Evolutionary conservation across 2,113 vertebrate genomes (phyloP).

Genomic region (Anseranas semipalmata): DNA sequence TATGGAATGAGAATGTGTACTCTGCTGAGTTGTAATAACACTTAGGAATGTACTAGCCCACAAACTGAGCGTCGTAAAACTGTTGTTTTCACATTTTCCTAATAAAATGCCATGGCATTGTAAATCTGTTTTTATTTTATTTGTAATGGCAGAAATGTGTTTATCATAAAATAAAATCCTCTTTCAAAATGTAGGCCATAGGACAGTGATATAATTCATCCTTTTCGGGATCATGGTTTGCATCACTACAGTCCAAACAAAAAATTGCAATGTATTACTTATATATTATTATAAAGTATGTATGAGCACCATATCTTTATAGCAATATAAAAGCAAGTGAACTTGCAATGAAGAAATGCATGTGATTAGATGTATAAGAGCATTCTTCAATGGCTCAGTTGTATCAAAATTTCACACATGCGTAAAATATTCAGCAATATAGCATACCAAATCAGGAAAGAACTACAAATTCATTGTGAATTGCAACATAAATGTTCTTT

Average conservation of each 20-base stretch:
- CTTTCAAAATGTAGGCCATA: conserved; percentile 5
- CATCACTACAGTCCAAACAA: background rate
- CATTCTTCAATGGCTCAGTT: background rate
- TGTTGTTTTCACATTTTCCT: conserved; percentile 69
- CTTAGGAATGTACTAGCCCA: conserved; percentile 33
- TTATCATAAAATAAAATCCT: conserved; percentile 55
- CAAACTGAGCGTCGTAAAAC: conserved; percentile 53
- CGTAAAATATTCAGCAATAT: background rate
- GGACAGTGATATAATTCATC: conserved; percentile 7
- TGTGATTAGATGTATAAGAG: background rate
- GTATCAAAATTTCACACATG: background rate
- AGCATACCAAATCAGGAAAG: background rate
- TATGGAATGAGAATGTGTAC: conserved; percentile 32
- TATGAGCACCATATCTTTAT: background rate
- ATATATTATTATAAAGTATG: too few relatives aligned
- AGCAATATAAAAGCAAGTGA: background rate
- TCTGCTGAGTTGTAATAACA: conserved; percentile 55
- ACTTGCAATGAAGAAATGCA: background rate
- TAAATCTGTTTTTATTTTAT: conserved; percentile 72
- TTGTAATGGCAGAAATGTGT: conserved; percentile 70
- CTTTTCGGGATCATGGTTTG: background rate
- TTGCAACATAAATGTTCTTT: background rate
- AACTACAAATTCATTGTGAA: background rate
- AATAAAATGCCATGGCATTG: conserved; percentile 64
- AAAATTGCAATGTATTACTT: background rate